A percentile compares a stretch with the other conserved stretches of the same genome.
Evolutionary conservation across 2,113 vertebrate species (phyloP).

Genomic region (Saccopteryx bilineata): DNA sequence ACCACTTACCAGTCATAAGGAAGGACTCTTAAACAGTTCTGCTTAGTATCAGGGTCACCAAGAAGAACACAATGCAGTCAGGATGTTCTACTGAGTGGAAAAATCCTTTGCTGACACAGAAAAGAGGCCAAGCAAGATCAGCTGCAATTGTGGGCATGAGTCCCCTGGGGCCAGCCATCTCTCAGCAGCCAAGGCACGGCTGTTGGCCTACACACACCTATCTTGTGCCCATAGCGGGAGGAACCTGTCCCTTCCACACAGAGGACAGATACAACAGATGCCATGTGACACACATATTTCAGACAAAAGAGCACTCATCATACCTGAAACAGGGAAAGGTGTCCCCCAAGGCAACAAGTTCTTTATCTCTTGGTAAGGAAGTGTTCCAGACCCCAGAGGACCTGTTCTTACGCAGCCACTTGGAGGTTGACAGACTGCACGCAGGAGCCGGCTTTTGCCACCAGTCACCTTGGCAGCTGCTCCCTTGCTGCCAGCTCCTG

Average conservation of each 20-base stretch:
- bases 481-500: not conserved
- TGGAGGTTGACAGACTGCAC: not conserved
- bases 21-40: not conserved
- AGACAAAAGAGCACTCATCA: not conserved
- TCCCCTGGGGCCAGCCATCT: not conserved
- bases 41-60: not conserved
- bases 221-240: not conserved
- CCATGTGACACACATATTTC: not conserved
- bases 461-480: not conserved
- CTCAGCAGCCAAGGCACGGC: not conserved
- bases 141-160: not conserved
- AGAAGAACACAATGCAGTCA: not conserved
- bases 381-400: not conserved
- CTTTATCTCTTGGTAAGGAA: not conserved
- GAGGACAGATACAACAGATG: not conserved
- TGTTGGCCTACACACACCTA: no score
- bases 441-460: not conserved
- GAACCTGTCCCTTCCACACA: not conserved
- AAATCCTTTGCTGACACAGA: not conserved
- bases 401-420: not conserved
- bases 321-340: not conserved
- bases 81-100: not conserved
- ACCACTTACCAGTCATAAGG: not conserved
- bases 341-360: not conserved
- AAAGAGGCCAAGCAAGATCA: not conserved